Conservation (phyloP, 2,888 invertebrate species). For the Sinopyrophorus schimmeli region DNA sequence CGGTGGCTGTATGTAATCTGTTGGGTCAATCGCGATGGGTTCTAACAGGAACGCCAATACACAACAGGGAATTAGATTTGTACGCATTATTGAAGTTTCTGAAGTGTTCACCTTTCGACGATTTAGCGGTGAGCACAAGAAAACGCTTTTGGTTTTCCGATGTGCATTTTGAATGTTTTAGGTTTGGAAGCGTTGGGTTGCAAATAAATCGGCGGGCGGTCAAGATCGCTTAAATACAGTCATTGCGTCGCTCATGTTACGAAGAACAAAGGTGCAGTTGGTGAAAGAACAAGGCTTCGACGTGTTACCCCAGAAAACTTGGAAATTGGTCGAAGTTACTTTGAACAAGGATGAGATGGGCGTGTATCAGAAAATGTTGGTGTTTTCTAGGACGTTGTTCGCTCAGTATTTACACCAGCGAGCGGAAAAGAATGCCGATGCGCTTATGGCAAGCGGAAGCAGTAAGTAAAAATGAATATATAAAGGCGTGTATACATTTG, state of each 20-base stretch:
- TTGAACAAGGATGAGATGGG: constrained; percentile 72
- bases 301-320: constrained; percentile 64
- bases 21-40: constrained; percentile 73
- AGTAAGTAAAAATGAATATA: too few relatives aligned
- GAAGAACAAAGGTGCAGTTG: constrained; percentile 85
- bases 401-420: constrained; percentile 76
- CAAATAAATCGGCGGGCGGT: constrained; percentile 78
- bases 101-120: constrained; percentile 85
- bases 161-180: too few relatives aligned
- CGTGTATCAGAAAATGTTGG: constrained; percentile 76
- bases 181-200: constrained; percentile 93
- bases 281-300: constrained; percentile 65
- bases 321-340: constrained; percentile 63
- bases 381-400: constrained; percentile 75
- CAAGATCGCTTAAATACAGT: constrained; percentile 81
- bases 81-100: constrained; percentile 83
- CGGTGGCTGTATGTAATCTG: constrained; percentile 70
- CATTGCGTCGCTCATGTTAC: constrained; percentile 80
- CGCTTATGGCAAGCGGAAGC: too few relatives aligned
- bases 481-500: too few relatives aligned
- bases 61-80: constrained; percentile 87
- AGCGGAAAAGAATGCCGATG: constrained; percentile 65
- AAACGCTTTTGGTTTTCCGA: too few relatives aligned
- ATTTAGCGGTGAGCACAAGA: constrained; percentile 61
- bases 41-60: constrained; percentile 93